Evolutionary conservation across 2,888 invertebrate genomes (phyloP), one percentile per base, ranked within the genome.

Genomic region (Herminia tarsipennalis): DNA sequence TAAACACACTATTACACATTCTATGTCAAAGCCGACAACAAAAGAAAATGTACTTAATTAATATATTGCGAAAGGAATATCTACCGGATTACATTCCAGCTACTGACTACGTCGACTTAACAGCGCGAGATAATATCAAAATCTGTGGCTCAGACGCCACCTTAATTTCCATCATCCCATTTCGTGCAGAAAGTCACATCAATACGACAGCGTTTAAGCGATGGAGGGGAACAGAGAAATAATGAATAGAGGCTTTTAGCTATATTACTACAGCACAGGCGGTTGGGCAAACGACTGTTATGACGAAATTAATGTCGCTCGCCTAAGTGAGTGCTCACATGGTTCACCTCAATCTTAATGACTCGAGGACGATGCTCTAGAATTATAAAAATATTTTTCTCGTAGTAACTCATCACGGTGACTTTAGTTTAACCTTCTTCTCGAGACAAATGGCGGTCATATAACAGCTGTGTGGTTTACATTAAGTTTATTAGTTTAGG

Each of bases 201-300:
- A 72, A 71, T 76, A 72, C 64, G 62, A 62, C 61, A 56, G 34
- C 49, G 54, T 64, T 70, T 65, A 63, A 66, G 61, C 64, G 56
- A 61, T 61, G 66, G 59, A 68, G 69, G 71, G 63, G 63, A 65
- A 59, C 47, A 50, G 67, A 68, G 63, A 48, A 58, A 66, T 70
- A 80, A 83, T 83, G 78, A 85, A 86, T 81, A 78, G 77, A 77
- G 59, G 83, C 85, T 86, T 81, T 86, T 80, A 86, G 79, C 77
- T 66, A 73, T 81, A 86, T 87, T 84, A 82, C 78, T 62, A 68
- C 66, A 65, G 53, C 69, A 56, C 75, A 74, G 74, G 70, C 78
- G 74, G 77, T 74, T 76, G 66, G 76, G 75, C 58, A 73, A 78
- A 73, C 76, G 73, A 72, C 80, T 81, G 80, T 81, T 83, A 81